These are phyloP conservation scores for Oscheius sp. DNA, from an alignment of 2,888 invertebrate species.

Conservation along the genomic window DNA sequence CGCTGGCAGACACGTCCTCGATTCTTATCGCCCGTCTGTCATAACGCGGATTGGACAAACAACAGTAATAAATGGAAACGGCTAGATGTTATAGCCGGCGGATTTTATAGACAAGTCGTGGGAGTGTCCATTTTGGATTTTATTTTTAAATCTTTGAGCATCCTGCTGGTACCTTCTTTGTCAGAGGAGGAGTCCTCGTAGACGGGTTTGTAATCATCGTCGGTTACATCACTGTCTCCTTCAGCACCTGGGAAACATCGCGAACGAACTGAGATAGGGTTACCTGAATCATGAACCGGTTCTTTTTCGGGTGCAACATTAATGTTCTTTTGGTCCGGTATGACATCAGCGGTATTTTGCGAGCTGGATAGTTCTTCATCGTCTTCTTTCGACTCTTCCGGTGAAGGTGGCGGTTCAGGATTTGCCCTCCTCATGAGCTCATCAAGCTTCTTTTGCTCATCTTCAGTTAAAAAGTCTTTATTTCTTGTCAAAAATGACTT, in stretches of 20 bases:
- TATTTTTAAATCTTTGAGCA: too few species aligned
- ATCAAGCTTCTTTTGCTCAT: constrained; percentile 14
- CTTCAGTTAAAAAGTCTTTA: constrained; percentile 7
- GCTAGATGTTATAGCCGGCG: too few species aligned
- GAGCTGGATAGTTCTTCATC: too few species aligned
- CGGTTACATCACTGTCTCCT: not conserved
- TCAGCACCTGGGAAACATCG: not conserved
- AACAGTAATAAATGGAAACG: too few species aligned
- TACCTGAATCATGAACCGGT: not conserved
- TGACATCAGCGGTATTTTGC: too few species aligned
- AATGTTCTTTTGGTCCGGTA: too few species aligned
- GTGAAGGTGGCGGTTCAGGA: not conserved
- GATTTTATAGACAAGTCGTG: too few species aligned
- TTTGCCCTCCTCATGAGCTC: not conserved
- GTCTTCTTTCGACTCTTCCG: not conserved
- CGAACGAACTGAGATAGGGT: not conserved
- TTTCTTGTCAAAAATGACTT: constrained; percentile 6
- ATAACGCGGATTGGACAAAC: too few species aligned
- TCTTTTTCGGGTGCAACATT: too few species aligned
- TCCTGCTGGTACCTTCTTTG: not conserved
- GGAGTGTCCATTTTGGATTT: too few species aligned
- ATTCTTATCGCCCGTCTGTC: too few species aligned
- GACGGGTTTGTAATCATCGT: not conserved
- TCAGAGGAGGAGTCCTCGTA: not conserved
- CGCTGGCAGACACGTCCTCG: too few species aligned